Evolutionary conservation across 2,888 invertebrate genomes (phyloP), one percentile per base, ranked within the genome.

Genomic region (Coenonympha arcania): DNA sequence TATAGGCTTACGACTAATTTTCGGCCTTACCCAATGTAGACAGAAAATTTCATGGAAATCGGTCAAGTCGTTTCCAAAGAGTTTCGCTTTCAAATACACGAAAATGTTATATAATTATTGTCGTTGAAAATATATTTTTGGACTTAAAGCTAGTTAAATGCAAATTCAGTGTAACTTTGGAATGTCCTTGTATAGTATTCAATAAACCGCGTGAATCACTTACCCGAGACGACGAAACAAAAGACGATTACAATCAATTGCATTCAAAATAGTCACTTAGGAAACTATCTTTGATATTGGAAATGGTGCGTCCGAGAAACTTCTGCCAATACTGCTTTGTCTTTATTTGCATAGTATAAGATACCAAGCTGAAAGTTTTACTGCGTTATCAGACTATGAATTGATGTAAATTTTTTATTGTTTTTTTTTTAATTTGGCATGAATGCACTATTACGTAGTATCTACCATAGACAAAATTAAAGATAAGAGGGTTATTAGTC

Each of bases 141-240:
- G n/a, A n/a, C n/a, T n/a, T n/a, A n/a, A n/a, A n/a, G n/a, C n/a
- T n/a, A n/a, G n/a, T n/a, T 18, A 11, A 19, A 5, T 5, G 19
- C 5, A 19, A 36, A 6, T n/a, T n/a, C n/a, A n/a, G n/a, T n/a
- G n/a, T n/a, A 36, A 36, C 18, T 11, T 36, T 11, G 36, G 19
- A 6, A 13, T 15, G 1, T 11, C 28, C 4, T 28, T n/a, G 6
- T 26, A n/a, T n/a, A 16, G 18, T 41, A 11, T 28, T 28, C 40
- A 11, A 28, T 28, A 41, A 28, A 19, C 26, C 28, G n/a, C 13
- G 22, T 16, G 34, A 34, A 65, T 65, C 69, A 66, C 63, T 69
- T 37, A 37, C 26, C 16, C 36, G 28, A 42, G 9, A 31, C 34
- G 6, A 11, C 4, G 18, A 6, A 30, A 47, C 37, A 22, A 20